phyloP scores from a whole-genome alignment of 2,888 invertebrate species.

The Rhingia rostrata region DNA sequence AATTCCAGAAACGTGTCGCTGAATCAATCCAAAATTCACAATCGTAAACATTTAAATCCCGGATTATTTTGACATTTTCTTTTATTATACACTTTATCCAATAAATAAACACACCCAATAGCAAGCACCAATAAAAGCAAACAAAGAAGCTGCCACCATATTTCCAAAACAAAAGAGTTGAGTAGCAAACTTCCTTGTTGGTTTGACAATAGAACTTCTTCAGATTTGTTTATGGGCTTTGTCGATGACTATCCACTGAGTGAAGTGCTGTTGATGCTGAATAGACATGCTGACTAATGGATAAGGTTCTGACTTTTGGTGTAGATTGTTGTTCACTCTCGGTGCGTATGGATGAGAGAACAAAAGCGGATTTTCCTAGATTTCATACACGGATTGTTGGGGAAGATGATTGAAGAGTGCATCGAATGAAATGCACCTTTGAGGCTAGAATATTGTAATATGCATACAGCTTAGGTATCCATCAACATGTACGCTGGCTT shows the following conservation, averaged over 20 bases:
- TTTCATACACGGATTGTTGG: too few species aligned
- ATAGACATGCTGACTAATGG: conserved; percentile 10
- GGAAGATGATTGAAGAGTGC: too few species aligned
- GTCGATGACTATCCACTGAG: neutral
- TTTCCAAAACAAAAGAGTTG: conserved; percentile 27
- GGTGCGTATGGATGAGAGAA: conserved; percentile 2
- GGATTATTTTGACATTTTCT: conserved; percentile 8
- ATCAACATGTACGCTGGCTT: too few species aligned
- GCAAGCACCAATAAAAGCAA: neutral
- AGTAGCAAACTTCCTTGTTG: conserved; percentile 13
- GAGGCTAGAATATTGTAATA: too few species aligned
- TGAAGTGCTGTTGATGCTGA: neutral
- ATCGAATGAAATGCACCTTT: too few species aligned
- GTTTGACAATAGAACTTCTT: neutral
- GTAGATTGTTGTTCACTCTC: conserved; percentile 6
- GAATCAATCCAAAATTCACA: conserved; percentile 37
- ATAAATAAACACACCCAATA: conserved; percentile 3
- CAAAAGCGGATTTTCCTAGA: neutral
- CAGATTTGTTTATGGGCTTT: neutral
- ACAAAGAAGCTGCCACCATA: neutral
- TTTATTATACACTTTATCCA: conserved; percentile 1
- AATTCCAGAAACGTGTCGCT: conserved; percentile 79
- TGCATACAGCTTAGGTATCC: too few species aligned
- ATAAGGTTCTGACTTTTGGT: conserved; percentile 6
- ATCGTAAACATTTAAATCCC: neutral